phyloP scores from a whole-genome alignment of 2,797 vertebrate genomes.

The Gadopsis marmoratus region DNA sequence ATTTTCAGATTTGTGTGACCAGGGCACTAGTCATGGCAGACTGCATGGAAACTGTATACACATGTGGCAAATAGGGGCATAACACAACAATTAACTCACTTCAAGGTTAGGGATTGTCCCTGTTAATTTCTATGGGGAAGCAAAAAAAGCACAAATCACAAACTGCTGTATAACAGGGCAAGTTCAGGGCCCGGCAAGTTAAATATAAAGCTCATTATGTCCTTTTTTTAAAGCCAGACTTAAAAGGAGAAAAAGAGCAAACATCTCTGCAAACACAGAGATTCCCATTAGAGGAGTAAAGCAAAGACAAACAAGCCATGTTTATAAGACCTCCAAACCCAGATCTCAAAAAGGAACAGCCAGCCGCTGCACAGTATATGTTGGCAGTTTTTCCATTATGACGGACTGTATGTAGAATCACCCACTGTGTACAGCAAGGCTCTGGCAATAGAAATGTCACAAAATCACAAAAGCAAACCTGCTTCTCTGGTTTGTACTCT shows the following conservation, averaged over 20 bases:
- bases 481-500: neutral
- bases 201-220: slow-evolving; percentile 15
- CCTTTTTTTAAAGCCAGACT: slow-evolving; percentile 13
- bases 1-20: neutral
- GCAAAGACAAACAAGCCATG: slow-evolving; percentile 7
- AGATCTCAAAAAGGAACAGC: slow-evolving; percentile 12
- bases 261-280: neutral
- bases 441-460: slow-evolving; percentile 29
- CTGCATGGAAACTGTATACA: neutral
- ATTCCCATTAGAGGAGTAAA: slow-evolving; percentile 29
- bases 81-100: neutral
- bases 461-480: slow-evolving; percentile 25
- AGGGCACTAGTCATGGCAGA: neutral
- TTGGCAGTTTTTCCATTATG: slow-evolving; percentile 20
- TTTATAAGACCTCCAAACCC: slow-evolving; percentile 6
- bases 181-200: slow-evolving; percentile 1
- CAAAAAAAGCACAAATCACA: neutral
- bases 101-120: neutral
- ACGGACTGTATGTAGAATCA: slow-evolving; percentile 7
- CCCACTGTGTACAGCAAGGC: neutral
- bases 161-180: neutral
- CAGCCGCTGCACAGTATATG: neutral
- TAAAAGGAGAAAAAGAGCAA: slow-evolving; percentile 12
- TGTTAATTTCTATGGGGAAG: neutral
- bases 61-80: neutral